Conservation (phyloP, 2,797 vertebrate species). For the Craterocephalus amniculus region DNA sequence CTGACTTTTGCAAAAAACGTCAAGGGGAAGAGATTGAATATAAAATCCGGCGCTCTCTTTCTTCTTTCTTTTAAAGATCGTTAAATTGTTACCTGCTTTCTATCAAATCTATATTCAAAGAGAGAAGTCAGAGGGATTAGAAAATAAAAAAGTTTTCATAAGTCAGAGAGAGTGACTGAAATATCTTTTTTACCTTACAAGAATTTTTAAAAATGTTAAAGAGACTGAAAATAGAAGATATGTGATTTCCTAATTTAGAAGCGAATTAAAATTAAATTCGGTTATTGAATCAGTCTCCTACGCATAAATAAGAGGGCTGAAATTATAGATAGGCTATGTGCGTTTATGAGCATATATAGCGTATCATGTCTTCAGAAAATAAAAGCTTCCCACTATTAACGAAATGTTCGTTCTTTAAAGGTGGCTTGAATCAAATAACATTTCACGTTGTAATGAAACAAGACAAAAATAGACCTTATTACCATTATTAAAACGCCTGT, state of each 20-base stretch:
- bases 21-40: background rate
- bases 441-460: constrained; percentile 7
- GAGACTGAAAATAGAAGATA: constrained; percentile 1
- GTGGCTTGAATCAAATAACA: constrained; percentile 8
- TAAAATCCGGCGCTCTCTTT: constrained; percentile 1
- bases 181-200: background rate
- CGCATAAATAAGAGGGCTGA: background rate
- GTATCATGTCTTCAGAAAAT: constrained; percentile 11
- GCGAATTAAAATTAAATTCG: constrained; percentile 13
- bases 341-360: background rate
- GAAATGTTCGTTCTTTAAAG: constrained; percentile 1
- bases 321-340: constrained; percentile 6
- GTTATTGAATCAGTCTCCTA: constrained; percentile 1
- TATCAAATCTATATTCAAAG: constrained; percentile 16
- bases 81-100: background rate
- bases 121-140: constrained; percentile 1
- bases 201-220: constrained; percentile 17
- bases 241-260: background rate
- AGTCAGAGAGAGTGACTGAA: constrained; percentile 10
- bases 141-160: constrained; percentile 4
- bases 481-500: background rate
- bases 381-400: constrained; percentile 1
- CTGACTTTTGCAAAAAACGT: constrained; percentile 7
- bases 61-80: background rate
- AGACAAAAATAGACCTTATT: constrained; percentile 7